A percentile compares a stretch with the other conserved stretches of the same genome.
phyloP scores from a whole-genome alignment of 1,140 invertebrate genomes.

The Medauroidea extradentata region DNA sequence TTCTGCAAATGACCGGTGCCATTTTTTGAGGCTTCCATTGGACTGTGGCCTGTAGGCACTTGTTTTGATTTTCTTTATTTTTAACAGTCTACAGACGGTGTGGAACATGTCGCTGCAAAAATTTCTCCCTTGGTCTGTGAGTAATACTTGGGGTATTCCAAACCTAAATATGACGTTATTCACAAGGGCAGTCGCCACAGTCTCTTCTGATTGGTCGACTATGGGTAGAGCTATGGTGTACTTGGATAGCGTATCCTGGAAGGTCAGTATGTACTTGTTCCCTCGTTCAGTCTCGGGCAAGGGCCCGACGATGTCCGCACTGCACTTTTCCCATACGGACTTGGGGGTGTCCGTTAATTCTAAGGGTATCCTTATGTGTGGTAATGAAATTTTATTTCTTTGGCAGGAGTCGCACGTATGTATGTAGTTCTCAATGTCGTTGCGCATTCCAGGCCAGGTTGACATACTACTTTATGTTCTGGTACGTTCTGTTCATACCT shows the following conservation, averaged over 20 bases:
- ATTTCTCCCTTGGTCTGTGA: too few relatives aligned
- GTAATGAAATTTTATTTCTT: constrained; percentile 27
- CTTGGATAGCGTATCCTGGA: constrained; percentile 33
- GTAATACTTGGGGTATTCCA: too few relatives aligned
- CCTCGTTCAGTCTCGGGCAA: constrained; percentile 31
- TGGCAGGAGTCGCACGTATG: constrained; percentile 32
- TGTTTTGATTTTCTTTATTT: constrained; percentile 29
- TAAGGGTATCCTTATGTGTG: constrained; percentile 21
- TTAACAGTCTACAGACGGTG: constrained; percentile 25
- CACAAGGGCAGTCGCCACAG: too few relatives aligned
- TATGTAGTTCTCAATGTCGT: constrained; percentile 30
- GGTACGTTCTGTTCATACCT: too few relatives aligned
- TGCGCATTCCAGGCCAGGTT: constrained; percentile 32
- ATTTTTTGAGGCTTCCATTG: constrained; percentile 29
- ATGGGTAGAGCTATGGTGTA: constrained; percentile 23
- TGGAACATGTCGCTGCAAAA: too few relatives aligned
- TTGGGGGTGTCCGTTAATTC: constrained; percentile 20
- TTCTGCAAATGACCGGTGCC: constrained; percentile 23
- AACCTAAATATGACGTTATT: too few relatives aligned
- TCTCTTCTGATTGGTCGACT: constrained; percentile 26
- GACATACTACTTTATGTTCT: constrained; percentile 30
- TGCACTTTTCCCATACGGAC: constrained; percentile 13
- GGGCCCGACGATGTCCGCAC: constrained; percentile 27
- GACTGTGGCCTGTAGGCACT: constrained; percentile 26
- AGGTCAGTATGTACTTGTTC: too few relatives aligned